Evolutionary conservation across 35 echinoderm and acorn worm species (phyloP).

Genomic region (Strongylocentrotus purpuratus): DNA sequence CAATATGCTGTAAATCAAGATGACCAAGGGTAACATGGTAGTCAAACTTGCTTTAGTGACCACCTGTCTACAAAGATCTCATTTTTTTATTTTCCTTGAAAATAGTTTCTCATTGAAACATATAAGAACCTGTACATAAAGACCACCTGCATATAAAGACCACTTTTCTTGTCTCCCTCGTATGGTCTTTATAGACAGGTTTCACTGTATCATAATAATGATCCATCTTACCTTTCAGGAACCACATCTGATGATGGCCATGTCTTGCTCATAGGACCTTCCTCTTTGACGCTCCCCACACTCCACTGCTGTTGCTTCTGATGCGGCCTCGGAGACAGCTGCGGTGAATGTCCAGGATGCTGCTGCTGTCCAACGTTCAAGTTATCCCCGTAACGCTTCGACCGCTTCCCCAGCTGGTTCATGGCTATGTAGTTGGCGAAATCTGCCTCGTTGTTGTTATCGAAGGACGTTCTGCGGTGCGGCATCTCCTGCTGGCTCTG

Average conservation of each 20-base stretch:
- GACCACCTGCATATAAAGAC: too few species aligned
- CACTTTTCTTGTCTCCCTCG: too few species aligned
- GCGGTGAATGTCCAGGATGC: not conserved
- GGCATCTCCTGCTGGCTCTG: not conserved
- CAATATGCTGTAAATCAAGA: too few species aligned
- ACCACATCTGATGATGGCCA: conserved; percentile 57
- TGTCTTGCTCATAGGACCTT: conserved; percentile 66
- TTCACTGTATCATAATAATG: not conserved
- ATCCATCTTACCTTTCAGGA: conserved; percentile 44
- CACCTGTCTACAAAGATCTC: too few species aligned
- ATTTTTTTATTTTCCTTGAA: too few species aligned
- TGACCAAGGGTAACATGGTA: too few species aligned
- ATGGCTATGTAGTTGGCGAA: conserved; percentile 78
- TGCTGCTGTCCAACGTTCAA: conserved; percentile 56
- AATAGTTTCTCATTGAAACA: too few species aligned
- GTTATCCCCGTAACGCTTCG: conserved; percentile 58
- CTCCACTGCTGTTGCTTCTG: conserved; percentile 39
- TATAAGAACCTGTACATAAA: too few species aligned
- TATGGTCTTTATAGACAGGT: too few species aligned
- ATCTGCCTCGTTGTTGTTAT: conserved; percentile 72
- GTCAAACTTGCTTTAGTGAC: too few species aligned
- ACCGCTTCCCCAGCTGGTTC: conserved; percentile 77
- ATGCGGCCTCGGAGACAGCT: not conserved
- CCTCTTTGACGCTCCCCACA: conserved; percentile 33
- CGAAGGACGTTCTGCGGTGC: not conserved